phyloP scores from a whole-genome alignment of 2,888 invertebrate species.

The Lacanobia oleracea region DNA sequence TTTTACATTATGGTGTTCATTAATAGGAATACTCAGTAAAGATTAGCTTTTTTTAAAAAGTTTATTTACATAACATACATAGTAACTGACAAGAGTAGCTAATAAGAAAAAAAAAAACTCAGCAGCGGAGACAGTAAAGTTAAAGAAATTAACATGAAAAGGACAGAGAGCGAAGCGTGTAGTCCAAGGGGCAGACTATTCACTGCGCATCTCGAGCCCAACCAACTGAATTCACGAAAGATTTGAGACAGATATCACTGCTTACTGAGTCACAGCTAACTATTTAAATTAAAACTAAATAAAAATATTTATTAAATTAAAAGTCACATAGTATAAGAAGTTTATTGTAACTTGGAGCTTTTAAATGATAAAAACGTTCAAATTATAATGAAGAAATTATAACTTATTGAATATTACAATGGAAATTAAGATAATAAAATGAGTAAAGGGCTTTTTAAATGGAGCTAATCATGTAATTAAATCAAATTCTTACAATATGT shows the following conservation, averaged over 20 bases:
- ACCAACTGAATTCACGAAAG: conserved; percentile 66
- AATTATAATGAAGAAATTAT: conserved; percentile 57
- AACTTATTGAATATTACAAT: conserved; percentile 61
- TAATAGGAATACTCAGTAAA: conserved; percentile 76
- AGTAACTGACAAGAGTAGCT: conserved; percentile 83
- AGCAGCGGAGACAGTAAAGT: conserved; percentile 76
- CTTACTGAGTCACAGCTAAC: conserved; percentile 78
- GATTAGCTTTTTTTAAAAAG: conserved; percentile 79
- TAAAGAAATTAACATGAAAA: conserved; percentile 54
- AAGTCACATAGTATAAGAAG: conserved; percentile 67
- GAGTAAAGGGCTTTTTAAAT: conserved; percentile 35
- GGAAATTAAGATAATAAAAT: conserved; percentile 21
- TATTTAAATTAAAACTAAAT: conserved; percentile 81
- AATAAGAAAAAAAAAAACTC: conserved; percentile 81
- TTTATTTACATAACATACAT: conserved; percentile 89
- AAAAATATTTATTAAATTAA: conserved; percentile 79
- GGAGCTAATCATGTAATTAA: conserved; percentile 40
- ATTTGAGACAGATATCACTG: conserved; percentile 77
- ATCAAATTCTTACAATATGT: conserved; percentile 20
- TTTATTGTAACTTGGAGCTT: conserved; percentile 57
- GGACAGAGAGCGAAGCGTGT: conserved; percentile 51
- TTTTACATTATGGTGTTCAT: conserved; percentile 67
- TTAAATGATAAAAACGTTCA: conserved; percentile 47
- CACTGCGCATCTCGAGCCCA: conserved; percentile 52
- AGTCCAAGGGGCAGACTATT: conserved; percentile 27